Evolutionary conservation across 1,140 invertebrate genomes (phyloP).

Genomic region (Diabrotica virgifera): DNA sequence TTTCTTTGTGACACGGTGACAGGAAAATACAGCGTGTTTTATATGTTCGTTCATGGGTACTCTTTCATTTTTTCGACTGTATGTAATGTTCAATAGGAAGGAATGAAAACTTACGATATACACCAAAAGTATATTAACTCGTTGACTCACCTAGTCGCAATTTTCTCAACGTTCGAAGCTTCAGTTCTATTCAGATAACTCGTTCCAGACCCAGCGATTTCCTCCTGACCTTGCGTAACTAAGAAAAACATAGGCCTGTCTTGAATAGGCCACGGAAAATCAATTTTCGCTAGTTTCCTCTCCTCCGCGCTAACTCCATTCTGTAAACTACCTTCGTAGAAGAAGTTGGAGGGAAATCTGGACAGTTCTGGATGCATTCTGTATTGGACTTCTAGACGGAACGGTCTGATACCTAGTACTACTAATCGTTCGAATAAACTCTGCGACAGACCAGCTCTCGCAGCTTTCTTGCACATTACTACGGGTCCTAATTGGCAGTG

Average conservation of each 20-base stretch:
- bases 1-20: too few relatives aligned
- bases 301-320: conserved; percentile 98
- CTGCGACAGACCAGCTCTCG: conserved; percentile 93
- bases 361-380: conserved; percentile 98
- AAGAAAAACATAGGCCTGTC: conserved; percentile 99
- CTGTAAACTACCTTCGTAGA: conserved; percentile 94
- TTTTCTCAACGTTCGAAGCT: conserved; percentile 97
- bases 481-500: conserved; percentile 98
- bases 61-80: too few relatives aligned
- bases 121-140: too few relatives aligned
- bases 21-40: too few relatives aligned
- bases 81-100: too few relatives aligned
- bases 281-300: conserved; percentile 82
- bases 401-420: conserved; percentile 91
- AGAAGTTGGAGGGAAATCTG: conserved; percentile 98
- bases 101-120: too few relatives aligned
- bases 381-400: conserved; percentile 97
- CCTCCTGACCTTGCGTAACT: conserved; percentile 96
- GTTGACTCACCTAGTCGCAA: conserved; percentile 66
- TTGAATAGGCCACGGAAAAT: conserved; percentile 96
- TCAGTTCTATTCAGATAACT: conserved; percentile 98
- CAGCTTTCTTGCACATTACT: conserved; percentile 99
- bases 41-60: too few relatives aligned
- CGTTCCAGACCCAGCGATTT: conserved; percentile 97
- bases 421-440: conserved; percentile 97